Conservation (phyloP, 2,797 vertebrate genomes). For the Pelodytes ibericus region DNA sequence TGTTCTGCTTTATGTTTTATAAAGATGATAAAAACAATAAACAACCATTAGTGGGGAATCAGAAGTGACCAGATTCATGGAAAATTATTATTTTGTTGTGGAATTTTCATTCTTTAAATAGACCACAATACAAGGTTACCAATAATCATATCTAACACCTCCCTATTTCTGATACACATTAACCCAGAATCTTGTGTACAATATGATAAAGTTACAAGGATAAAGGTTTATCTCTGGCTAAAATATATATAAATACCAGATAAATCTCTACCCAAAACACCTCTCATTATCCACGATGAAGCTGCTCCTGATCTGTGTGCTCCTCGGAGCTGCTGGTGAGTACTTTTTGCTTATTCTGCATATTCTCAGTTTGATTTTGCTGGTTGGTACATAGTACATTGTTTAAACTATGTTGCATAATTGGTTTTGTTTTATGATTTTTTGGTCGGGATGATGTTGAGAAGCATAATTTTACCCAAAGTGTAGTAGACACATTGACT, state of each 20-base stretch:
- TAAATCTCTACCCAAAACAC: not conserved
- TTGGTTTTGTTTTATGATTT: too few species aligned
- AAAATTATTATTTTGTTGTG: too few species aligned
- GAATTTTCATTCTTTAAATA: not conserved
- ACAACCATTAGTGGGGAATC: too few species aligned
- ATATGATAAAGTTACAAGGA: not conserved
- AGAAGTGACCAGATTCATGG: too few species aligned
- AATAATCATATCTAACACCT: not conserved
- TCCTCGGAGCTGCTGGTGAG: not conserved
- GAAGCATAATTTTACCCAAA: too few species aligned
- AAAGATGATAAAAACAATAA: too few species aligned
- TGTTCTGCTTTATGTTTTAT: too few species aligned
- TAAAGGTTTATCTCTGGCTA: not conserved
- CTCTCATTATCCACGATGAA: slow-evolving; percentile 58
- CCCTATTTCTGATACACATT: not conserved
- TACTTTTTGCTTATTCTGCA: not conserved
- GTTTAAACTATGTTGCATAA: too few species aligned
- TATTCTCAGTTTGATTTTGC: not conserved
- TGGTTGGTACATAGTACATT: too few species aligned
- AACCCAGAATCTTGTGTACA: not conserved
- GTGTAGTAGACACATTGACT: too few species aligned
- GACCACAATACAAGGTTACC: not conserved
- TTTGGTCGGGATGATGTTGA: too few species aligned
- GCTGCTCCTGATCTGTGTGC: slow-evolving; percentile 55
- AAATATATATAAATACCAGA: not conserved